phyloP scores from a whole-genome alignment of 2,113 vertebrate species.

The Cyphomyrus discorhynchus region DNA sequence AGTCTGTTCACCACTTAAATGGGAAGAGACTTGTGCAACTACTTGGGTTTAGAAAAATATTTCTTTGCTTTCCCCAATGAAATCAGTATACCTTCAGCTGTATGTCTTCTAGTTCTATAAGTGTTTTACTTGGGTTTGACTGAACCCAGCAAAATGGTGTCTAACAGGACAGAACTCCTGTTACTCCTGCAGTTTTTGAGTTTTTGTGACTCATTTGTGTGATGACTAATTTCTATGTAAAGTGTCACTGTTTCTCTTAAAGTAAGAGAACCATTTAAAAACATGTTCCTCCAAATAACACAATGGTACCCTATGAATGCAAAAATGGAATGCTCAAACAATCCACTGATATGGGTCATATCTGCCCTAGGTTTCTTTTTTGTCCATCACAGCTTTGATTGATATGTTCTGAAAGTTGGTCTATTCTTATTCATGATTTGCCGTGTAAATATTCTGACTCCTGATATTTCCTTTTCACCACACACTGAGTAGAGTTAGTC shows the following conservation, averaged over 20 bases:
- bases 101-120: neutral
- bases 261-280: neutral
- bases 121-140: neutral
- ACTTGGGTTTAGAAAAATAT: neutral
- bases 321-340: neutral
- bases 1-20: neutral
- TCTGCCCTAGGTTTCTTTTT: neutral
- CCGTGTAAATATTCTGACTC: conserved; percentile 38
- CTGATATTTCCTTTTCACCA: conserved; percentile 31
- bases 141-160: neutral
- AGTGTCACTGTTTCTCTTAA: neutral
- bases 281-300: neutral
- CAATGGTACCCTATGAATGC: neutral
- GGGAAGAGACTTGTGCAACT: neutral
- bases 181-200: neutral
- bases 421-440: conserved; percentile 30
- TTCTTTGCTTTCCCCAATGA: neutral
- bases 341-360: neutral
- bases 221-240: neutral
- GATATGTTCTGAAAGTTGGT: conserved; percentile 31
- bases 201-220: neutral
- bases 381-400: conserved; percentile 30
- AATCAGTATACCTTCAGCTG: neutral
- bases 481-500: conserved; percentile 18
- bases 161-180: neutral